These are phyloP conservation scores for Papilio protenor DNA, from an alignment of 2,888 invertebrate genomes.

Conservation along the genomic window DNA sequence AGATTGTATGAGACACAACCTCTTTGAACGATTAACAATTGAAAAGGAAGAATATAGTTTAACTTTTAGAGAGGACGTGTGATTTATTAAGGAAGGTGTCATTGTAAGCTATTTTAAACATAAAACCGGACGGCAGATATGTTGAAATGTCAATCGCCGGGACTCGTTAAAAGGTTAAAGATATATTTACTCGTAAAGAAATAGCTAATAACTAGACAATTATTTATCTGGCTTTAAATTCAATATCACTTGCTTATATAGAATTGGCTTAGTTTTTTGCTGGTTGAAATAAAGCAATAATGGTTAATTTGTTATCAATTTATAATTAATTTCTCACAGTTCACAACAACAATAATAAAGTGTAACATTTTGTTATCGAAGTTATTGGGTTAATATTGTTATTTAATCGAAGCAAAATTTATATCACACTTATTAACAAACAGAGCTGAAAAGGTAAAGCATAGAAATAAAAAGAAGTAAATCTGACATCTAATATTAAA, in stretches of 20 bases:
- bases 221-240: background rate
- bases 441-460: background rate
- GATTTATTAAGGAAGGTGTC: background rate
- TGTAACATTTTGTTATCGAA: background rate
- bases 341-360: background rate
- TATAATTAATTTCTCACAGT: background rate
- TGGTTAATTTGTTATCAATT: background rate
- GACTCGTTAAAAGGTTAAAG: constrained; percentile 17
- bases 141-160: constrained; percentile 14
- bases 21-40: background rate
- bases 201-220: background rate
- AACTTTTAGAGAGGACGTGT: background rate
- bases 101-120: background rate
- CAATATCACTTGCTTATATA: background rate
- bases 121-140: constrained; percentile 1
- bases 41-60: background rate
- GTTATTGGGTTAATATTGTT: background rate
- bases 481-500: background rate
- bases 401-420: background rate
- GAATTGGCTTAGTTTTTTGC: background rate
- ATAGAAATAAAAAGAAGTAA: background rate
- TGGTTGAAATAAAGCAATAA: background rate
- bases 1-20: background rate
- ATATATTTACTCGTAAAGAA: constrained; percentile 21
- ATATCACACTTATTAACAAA: background rate